Percentiles rank a stretch among this genome's conserved stretches.
These are phyloP conservation scores for Eupithecia inturbata DNA, from an alignment of 2,888 invertebrate species.

Conservation along the genomic window DNA sequence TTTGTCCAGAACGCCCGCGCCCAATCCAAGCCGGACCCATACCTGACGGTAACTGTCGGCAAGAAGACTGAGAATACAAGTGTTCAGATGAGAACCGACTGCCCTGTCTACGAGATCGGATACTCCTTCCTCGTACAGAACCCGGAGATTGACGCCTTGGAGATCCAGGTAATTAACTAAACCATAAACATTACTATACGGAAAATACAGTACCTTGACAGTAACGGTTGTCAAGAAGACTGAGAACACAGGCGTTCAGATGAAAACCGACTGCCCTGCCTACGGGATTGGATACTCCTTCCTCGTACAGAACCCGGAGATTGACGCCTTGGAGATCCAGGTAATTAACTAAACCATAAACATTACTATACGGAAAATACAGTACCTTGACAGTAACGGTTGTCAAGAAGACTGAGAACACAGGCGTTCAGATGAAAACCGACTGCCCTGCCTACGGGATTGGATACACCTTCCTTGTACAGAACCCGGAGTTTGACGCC, in stretches of 20 bases:
- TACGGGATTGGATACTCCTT: constrained; percentile 98
- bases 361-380: neutral
- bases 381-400: constrained; percentile 90
- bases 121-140: constrained; percentile 96
- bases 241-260: constrained; percentile 88
- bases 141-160: constrained; percentile 94
- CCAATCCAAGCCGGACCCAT: constrained; percentile 92
- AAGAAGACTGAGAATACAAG: constrained; percentile 89
- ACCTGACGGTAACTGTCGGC: constrained; percentile 91
- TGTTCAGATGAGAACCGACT: constrained; percentile 91
- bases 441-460: constrained; percentile 97
- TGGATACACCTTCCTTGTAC: constrained; percentile 96
- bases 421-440: constrained; percentile 90
- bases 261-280: constrained; percentile 94
- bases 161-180: constrained; percentile 87
- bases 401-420: constrained; percentile 90
- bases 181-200: neutral
- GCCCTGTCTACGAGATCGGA: constrained; percentile 97
- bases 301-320: constrained; percentile 95
- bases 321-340: constrained; percentile 93
- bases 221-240: constrained; percentile 91
- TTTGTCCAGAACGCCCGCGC: constrained; percentile 86
- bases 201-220: constrained; percentile 83
- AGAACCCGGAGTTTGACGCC: constrained; percentile 95
- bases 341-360: constrained; percentile 71